Evolutionary conservation across 2,888 invertebrate species (phyloP), one percentile per base, ranked within the genome.

Genomic region (Megalurothrips usitatus): DNA sequence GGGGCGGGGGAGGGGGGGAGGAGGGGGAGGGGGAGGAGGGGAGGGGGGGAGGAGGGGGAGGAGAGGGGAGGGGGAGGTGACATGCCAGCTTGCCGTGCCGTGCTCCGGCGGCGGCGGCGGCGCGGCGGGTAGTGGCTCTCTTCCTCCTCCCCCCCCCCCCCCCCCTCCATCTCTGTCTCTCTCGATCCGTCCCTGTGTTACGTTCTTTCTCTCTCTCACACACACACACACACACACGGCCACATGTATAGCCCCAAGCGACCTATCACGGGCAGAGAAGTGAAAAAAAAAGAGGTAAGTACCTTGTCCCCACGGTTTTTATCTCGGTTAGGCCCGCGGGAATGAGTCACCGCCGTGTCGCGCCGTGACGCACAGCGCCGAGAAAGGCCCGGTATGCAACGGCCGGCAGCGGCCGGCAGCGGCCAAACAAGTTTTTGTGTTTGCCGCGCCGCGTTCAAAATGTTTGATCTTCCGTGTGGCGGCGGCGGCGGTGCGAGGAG

Each of bases 251-350:
- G 58, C 23, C n/a, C 68, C 68, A 26, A 75, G 68, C 68, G 68
- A 75, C 68, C 68, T 75, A 75, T 75, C 68, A 75, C 68, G 68
- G 68, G 11, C 19, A 19, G 58, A 58, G 19, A 58, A 52, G 19
- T 10, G 23, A 75, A 75, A 75, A 23, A 68, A 68, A 75, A 75
- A 43, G 34, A 43, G 6, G 34, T 26, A 75, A 75, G 68, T 75
- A 75, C 68, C 68, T 75, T 75, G 68, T 75, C 68, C 68, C 23
- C 68, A 10, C 26, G 68, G 26, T 75, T 75, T 75, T 75, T 75
- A 75, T 75, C 68, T 75, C 26, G 68, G 34, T 43, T 43, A 43
- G 58, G 58, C n/a, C n/a, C n/a, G 17, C 58, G 17, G 58, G 26
- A 75, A 26, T 75, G 68, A 75, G 23, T 75, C 68, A 75, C 68